Evolutionary conservation across 2,888 invertebrate genomes (phyloP).

Genomic region (Drosophila atripex): DNA sequence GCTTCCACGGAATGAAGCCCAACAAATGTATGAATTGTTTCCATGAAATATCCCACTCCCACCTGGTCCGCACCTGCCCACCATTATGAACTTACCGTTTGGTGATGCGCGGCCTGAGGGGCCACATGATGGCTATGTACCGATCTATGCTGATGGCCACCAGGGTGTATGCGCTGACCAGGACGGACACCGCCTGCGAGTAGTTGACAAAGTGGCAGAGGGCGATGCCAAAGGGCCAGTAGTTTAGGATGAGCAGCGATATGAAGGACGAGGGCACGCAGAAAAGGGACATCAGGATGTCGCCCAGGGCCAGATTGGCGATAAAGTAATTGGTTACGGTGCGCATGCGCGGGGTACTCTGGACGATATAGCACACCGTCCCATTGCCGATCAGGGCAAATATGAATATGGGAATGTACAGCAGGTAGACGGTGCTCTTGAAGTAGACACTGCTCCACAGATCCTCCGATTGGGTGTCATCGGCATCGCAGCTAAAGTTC

Average conservation of each 20-base stretch:
- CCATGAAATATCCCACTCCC: background rate
- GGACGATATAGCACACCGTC: constrained; percentile 93
- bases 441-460: constrained; percentile 85
- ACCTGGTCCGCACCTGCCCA: background rate
- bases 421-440: constrained; percentile 87
- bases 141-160: constrained; percentile 96
- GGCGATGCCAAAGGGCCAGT: constrained; percentile 94
- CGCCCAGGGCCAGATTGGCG: constrained; percentile 94
- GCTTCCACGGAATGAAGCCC: background rate
- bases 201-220: constrained; percentile 94
- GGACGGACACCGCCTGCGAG: constrained; percentile 91
- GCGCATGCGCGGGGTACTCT: constrained; percentile 92
- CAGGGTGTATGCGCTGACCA: constrained; percentile 94
- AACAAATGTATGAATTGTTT: background rate
- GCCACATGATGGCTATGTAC: constrained; percentile 95
- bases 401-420: constrained; percentile 89
- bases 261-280: constrained; percentile 96
- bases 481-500: constrained; percentile 74
- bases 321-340: constrained; percentile 97
- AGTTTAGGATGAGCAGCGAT: constrained; percentile 90
- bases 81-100: constrained; percentile 85
- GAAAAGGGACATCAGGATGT: constrained; percentile 94
- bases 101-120: constrained; percentile 91
- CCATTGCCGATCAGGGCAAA: constrained; percentile 90
- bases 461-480: constrained; percentile 57